These are phyloP conservation scores for Hoplodrina blanda DNA, from an alignment of 2,888 invertebrate species.

Conservation along the genomic window DNA sequence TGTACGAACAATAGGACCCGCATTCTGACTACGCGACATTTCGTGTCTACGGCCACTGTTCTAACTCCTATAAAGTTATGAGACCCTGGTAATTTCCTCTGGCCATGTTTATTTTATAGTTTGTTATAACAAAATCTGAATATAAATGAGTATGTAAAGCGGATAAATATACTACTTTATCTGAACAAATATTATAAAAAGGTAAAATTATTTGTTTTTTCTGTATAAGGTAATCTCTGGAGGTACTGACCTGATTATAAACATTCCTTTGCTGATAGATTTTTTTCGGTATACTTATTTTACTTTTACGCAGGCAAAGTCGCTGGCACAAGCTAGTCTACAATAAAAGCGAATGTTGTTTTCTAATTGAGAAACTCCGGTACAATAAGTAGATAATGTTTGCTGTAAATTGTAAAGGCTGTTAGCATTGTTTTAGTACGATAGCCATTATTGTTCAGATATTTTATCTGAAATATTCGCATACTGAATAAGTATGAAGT, in stretches of 20 bases:
- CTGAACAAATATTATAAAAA: background rate
- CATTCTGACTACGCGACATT: conserved; percentile 69
- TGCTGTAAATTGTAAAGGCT: conserved; percentile 22
- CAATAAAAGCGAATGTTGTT: conserved; percentile 16
- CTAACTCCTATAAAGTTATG: conserved; percentile 55
- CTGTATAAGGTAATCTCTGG: background rate
- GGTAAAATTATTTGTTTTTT: background rate
- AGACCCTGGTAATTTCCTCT: conserved; percentile 53
- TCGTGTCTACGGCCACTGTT: conserved; percentile 56
- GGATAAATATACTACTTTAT: conserved; percentile 31
- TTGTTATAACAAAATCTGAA: conserved; percentile 40
- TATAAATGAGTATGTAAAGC: conserved; percentile 23
- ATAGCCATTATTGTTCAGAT: conserved; percentile 6
- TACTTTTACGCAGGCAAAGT: background rate
- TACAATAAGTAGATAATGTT: background rate
- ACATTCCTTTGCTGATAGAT: too few species aligned
- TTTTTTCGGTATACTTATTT: background rate
- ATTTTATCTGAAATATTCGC: background rate
- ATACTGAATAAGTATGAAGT: conserved; percentile 3
- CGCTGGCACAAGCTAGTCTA: background rate
- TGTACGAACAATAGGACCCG: conserved; percentile 75
- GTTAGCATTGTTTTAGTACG: conserved; percentile 16
- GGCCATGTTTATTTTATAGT: conserved; percentile 41
- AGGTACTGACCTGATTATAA: background rate
- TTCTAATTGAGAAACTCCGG: conserved; percentile 35